Evolutionary conservation across 2,797 vertebrate species (phyloP).

Genomic region (Sebastes nivosus): DNA sequence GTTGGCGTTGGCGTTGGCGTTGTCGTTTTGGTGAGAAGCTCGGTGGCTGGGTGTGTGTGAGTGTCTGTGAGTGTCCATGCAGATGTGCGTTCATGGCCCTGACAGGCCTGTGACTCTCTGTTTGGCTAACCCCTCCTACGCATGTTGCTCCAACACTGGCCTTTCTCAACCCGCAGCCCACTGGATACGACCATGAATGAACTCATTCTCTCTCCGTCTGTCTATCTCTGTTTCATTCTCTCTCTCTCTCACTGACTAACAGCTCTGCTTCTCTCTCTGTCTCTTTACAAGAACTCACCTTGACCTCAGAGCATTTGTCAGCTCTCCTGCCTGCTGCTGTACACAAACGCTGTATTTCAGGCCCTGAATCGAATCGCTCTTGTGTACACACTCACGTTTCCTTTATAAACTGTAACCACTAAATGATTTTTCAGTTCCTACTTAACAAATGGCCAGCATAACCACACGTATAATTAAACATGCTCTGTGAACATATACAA

Average conservation of each 20-base stretch:
- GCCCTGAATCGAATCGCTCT: not conserved
- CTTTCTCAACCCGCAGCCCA: slow-evolving; percentile 65
- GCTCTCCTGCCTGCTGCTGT: not conserved
- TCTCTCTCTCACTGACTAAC: not conserved
- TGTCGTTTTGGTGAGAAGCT: not conserved
- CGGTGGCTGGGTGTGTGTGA: not conserved
- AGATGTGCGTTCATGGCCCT: slow-evolving; percentile 31
- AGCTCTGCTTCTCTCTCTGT: not conserved
- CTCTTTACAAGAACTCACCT: slow-evolving; percentile 49
- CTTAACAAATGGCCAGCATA: not conserved
- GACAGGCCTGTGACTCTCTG: slow-evolving; percentile 50
- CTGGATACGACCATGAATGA: slow-evolving; percentile 73
- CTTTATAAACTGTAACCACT: slow-evolving; percentile 16
- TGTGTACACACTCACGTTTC: slow-evolving; percentile 8
- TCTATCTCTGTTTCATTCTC: not conserved
- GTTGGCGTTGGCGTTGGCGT: not conserved
- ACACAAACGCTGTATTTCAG: slow-evolving; percentile 17
- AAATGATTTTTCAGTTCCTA: slow-evolving; percentile 31
- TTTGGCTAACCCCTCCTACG: slow-evolving; percentile 77
- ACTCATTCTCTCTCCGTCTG: slow-evolving; percentile 56
- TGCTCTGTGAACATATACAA: not conserved
- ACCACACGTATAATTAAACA: not conserved
- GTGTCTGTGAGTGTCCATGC: slow-evolving; percentile 9
- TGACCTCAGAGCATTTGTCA: slow-evolving; percentile 48
- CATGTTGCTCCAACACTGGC: slow-evolving; percentile 62